Evolutionary conservation across 2,797 vertebrate genomes (phyloP), one percentile per base, ranked within the genome.

Genomic region (Tympanoctomys barrerae): DNA sequence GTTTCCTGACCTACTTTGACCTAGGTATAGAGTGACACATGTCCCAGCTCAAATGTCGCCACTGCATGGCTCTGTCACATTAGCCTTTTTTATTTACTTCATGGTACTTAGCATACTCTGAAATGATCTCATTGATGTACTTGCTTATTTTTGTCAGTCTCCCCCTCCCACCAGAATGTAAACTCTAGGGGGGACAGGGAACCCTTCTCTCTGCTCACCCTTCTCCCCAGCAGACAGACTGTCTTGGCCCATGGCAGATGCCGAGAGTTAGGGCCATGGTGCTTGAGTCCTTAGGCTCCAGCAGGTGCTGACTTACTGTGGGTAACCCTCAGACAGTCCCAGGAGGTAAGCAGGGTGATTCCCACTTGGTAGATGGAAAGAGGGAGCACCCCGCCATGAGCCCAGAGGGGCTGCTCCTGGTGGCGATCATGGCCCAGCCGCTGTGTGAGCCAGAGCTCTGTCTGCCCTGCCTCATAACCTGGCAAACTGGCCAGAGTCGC

Each of bases 1-100:
- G 28, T 28, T 75, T 70, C 73, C 89, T 10, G 11, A 84, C 91
- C 96, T 89, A 24, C 82, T 84, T 33, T 92, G 92, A 91, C 91
- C 70, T n/a, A 18, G 89, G 75, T 75, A 0, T 80, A 77, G 59
- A 79, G 78, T 77, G 87, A 95, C 81, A 28, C 18, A 31, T 2
- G n/a, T 66, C 11, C 77, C 68, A 24, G 85, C 66, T 96, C 87
- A 70, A 22, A 49, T 95, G 16, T 18, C 6, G 0, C 64, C 42
- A 57, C n/a, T 46, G 42, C 33, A 1, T 0, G 19, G 64, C 62
- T 85, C 85, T 46, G 31, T 61, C 78, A 7, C 6, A 14, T 73
- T 49, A 59, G 81, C 86, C 10, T 9, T 77, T 94, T 79, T 86
- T 52, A 89, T 87, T 89, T 80, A 64, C 68, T 86, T 79, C 64